Base-by-base conservation (phyloP, 2,888 invertebrate genomes). In the Diadromus collaris region DNA sequence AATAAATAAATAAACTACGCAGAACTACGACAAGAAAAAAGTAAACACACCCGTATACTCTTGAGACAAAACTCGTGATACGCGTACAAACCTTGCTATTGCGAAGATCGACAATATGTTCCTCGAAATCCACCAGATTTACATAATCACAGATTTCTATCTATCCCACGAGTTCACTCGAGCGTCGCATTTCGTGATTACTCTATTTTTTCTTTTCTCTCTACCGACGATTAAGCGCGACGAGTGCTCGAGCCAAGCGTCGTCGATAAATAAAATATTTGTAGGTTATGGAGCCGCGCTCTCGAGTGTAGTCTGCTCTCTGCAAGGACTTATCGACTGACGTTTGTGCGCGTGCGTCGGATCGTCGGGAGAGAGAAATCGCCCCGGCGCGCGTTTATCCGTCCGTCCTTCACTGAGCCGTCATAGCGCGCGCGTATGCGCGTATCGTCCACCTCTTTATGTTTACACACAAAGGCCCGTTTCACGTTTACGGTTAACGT, bases 201-300 rank as follows among this genome's bases (percentile, higher is more conserved):
- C 19, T 48, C 16, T 27, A 19, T 34, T 34, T 56, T 29, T 56
- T 56, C 27, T 13, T 56, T 56, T 7, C 16, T n/a, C n/a, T 29
- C 16, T 9, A 29, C 16, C 10, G 24, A 54, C 32, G 16, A 44
- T 44, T 16, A 51, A 29, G 54, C 58, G 4, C 67, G 68, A 58
- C 29, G 44, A 64, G 21, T 51, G 24, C 27, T 46, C 56, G 38
- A 21, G 44, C 21, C 29, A 48, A 48, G 44, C 46, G 54, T 24
- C 69, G 44, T 46, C 81, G 69, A 78, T 79, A 76, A 84, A 83
- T 82, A 79, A 80, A 78, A 73, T 78, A 82, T 82, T 87, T 85
- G 68, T 78, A 88, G 87, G 87, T 88, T 88, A 88, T 80, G 78
- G 41, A 9, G 51, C 21, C 24, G 21, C 24, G 24, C 24, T 69